Base-by-base conservation (phyloP, 2,888 invertebrate genomes). In the Antheraea assamensis region DNA sequence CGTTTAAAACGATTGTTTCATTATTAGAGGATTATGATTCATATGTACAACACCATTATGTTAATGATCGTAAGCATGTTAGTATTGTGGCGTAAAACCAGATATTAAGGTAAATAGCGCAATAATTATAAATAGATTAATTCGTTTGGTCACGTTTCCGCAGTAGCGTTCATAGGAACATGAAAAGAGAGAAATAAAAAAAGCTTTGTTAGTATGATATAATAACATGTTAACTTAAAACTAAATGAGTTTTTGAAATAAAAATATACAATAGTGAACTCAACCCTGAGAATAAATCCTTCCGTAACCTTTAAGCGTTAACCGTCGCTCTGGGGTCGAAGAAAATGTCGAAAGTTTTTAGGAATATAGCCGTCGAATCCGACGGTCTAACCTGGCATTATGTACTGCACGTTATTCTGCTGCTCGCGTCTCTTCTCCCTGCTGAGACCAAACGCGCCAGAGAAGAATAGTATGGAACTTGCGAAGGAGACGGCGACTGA, bases 321-420 rank as follows among this genome's bases (percentile, higher is more conserved):
- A 79, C 82, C 81, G 83, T 70, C 74, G 74, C 81, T 64, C 27
- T 78, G 27, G 42, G 42, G 21, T 55, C 70, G 68, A 68, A 42
- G 35, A n/a, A n/a, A 68, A 68, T 35, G 68, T 68, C 68, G 68
- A n/a, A 72, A 78, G 74, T 74, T 75, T 42, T 13, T 42, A 42
- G 77, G 81, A 82, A 83, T 77, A 82, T 83, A 81, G 82, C 83
- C 79, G 82, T 80, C 79, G 75, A 87, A 71, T 89, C 2, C 89
- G 90, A 91, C 92, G 89, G 90, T 87, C 94, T 95, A 95, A 97
- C 97, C 97, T 97, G 97, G 97, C 97, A 97, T 97, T 87, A 98
- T 97, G 95, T 98, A 98, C 93, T 97, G 97, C 95, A 97, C 97
- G 92, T 97, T 97, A 88, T 97, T 96, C 86, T 96, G 95, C 82